Evolutionary conservation across 1,140 invertebrate species (phyloP), one percentile per base, ranked within the genome.

Genomic region (Parasteatoda tepidariorum): DNA sequence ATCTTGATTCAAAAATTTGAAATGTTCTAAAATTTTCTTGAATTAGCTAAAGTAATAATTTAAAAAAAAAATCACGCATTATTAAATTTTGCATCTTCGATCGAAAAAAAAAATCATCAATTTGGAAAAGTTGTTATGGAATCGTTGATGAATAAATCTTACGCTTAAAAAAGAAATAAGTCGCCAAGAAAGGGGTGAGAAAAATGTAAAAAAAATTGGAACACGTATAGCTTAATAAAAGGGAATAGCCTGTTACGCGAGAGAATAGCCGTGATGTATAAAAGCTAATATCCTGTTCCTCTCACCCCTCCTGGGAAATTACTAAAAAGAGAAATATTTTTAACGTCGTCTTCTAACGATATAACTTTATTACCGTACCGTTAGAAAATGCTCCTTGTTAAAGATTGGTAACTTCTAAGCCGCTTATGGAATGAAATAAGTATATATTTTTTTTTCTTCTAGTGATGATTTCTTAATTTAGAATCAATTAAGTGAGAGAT

Each of bases 321-420:
- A 79, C 76, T 68, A 26, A 57, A 67, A 54, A 54, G 68, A 79
- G 64, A 79, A 79, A 79, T 79, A 68, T 79, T 79, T 78, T 79
- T 79, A 79, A 68, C 76, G 64, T 68, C 62, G 64, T 79, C 68
- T 79, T 79, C 64, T 30, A 30, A 11, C 54, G 54, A 79, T 79
- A 59, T 41, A 79, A 34, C 38, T 78, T 78, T 64, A 68, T 79
- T 79, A 79, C 62, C 2, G 64, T 68, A 26, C 48, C 41, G 61
- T 28, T 33, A 54, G 74, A 26, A 66, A 78, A 66, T 31, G 38
- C 54, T 66, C 26, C 61, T 59, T 57, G 41, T 76, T 34, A 26
- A 59, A 34, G n/a, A 15, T 1, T 61, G 30, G 55, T 31, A 62
- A 33, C 34, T 34, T 64, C 61, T 48, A 38, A 54, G 22, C 67